A percentile compares a stretch with the other conserved stretches of the same genome.
These are phyloP conservation scores for Drosophila rubida DNA, from an alignment of 2,888 invertebrate species.

Conservation along the genomic window DNA sequence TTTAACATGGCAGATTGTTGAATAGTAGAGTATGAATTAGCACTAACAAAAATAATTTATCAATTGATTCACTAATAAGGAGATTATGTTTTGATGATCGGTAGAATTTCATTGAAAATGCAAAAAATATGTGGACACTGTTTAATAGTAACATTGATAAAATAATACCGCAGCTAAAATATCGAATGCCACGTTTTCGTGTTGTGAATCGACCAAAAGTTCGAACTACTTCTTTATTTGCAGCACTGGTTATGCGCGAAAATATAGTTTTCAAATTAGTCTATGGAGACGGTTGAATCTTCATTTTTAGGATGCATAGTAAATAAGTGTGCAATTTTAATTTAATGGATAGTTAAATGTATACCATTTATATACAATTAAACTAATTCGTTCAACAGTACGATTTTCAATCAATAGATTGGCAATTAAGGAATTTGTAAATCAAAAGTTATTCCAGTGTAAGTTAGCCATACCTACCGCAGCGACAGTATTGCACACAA, in stretches of 20 bases:
- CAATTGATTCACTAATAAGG: too few species aligned
- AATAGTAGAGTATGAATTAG: too few species aligned
- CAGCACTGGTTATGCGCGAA: slow-evolving; percentile 42
- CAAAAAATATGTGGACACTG: background rate
- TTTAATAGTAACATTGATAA: slow-evolving; percentile 5
- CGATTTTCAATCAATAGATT: background rate
- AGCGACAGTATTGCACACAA: slow-evolving; percentile 56
- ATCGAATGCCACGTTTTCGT: background rate
- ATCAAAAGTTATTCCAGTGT: slow-evolving; percentile 18
- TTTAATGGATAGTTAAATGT: too few species aligned
- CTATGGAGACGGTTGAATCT: background rate
- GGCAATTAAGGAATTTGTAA: background rate
- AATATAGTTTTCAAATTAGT: slow-evolving; percentile 5
- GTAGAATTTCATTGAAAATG: too few species aligned
- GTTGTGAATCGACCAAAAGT: background rate
- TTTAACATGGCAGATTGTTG: too few species aligned
- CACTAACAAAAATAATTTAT: too few species aligned
- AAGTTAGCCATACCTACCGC: slow-evolving; percentile 63
- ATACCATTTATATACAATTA: too few species aligned
- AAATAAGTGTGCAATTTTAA: too few species aligned
- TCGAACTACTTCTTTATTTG: background rate
- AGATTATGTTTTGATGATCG: too few species aligned
- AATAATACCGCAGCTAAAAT: background rate
- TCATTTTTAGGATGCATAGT: too few species aligned
- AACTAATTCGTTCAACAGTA: too few species aligned